Conservation (phyloP, 2,797 vertebrate genomes). For the Coendou prehensilis region DNA sequence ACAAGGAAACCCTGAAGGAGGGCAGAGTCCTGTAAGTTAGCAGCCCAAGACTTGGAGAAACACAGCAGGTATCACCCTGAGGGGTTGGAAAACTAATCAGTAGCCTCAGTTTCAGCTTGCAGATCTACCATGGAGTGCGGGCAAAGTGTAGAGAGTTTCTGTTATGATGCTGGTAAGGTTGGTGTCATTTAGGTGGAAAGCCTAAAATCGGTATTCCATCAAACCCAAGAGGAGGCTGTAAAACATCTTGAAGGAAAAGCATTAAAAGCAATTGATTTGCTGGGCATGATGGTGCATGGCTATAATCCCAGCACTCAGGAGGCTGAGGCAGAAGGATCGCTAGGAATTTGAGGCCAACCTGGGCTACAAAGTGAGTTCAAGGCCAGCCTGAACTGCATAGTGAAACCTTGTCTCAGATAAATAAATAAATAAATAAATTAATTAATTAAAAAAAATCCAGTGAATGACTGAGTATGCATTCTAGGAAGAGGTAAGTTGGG, state of each 20-base stretch:
- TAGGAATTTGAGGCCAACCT: no score
- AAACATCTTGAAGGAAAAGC: constrained; percentile 33
- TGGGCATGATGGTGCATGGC: background rate
- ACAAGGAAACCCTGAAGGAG: background rate
- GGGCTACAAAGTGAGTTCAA: no score
- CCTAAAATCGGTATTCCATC: background rate
- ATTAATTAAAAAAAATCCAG: background rate
- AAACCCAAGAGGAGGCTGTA: constrained; percentile 20
- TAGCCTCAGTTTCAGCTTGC: background rate
- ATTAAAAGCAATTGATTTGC: background rate
- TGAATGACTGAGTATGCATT: background rate
- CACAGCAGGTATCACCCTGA: background rate
- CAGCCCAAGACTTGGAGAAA: background rate
- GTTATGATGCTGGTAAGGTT: background rate
- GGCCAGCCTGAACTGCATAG: no score
- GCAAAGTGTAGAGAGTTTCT: background rate
- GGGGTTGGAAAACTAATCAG: background rate
- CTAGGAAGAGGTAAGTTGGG: background rate
- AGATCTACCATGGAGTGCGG: background rate
- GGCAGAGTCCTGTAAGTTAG: background rate
- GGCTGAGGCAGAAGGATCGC: no score
- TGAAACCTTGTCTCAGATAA: no score
- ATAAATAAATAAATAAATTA: no score
- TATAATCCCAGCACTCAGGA: no score
- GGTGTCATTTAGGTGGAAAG: background rate